phyloP scores from a whole-genome alignment of 2,888 invertebrate species.

The Pandemis corylana region DNA sequence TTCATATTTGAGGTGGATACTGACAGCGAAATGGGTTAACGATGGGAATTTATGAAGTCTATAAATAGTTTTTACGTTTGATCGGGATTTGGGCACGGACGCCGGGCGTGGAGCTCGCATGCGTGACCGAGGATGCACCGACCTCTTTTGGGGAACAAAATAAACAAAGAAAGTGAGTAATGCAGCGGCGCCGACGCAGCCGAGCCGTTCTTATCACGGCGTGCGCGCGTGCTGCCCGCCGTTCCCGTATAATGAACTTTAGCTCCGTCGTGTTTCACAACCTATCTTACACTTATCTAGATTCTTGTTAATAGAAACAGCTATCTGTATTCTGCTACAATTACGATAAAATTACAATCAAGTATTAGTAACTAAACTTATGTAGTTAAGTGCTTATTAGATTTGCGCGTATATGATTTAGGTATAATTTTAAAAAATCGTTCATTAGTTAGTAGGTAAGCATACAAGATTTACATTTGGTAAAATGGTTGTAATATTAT shows the following conservation, averaged over 20 bases:
- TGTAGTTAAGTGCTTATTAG: background rate
- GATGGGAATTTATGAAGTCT: slow-evolving; percentile 39
- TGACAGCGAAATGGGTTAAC: slow-evolving; percentile 31
- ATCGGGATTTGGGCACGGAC: slow-evolving; percentile 40
- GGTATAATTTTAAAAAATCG: background rate
- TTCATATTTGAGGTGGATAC: slow-evolving; percentile 1
- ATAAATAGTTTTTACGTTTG: slow-evolving; percentile 41
- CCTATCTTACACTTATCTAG: slow-evolving; percentile 10
- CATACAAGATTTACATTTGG: background rate
- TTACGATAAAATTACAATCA: slow-evolving; percentile 1
- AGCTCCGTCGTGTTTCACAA: slow-evolving; percentile 2
- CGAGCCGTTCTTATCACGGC: slow-evolving; percentile 11
- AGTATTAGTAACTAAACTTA: background rate
- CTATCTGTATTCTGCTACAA: background rate
- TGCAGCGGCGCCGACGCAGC: slow-evolving; percentile 28
- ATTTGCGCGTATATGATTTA: background rate
- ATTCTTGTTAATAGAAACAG: background rate
- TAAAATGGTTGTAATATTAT: background rate
- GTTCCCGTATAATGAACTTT: slow-evolving; percentile 30
- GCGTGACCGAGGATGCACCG: slow-evolving; percentile 20
- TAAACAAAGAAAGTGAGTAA: slow-evolving; percentile 28
- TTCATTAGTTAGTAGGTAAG: too few relatives aligned
- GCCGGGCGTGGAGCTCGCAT: slow-evolving; percentile 26
- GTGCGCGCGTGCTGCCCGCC: slow-evolving; percentile 16
- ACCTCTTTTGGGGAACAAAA: slow-evolving; percentile 18